Conservation (phyloP, 1,140 invertebrate genomes). For the Drosophila sucinea region DNA sequence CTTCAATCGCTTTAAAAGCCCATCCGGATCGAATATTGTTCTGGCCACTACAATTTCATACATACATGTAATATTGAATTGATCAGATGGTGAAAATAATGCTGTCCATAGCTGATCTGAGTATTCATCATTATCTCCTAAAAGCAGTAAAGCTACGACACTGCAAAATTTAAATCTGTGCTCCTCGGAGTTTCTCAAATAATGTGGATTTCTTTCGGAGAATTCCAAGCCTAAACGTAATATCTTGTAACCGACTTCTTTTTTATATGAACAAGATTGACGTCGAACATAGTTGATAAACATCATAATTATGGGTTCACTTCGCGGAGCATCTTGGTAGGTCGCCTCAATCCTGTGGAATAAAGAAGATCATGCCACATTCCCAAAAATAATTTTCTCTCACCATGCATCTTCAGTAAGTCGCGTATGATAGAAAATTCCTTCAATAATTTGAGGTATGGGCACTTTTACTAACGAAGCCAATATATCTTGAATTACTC, state of each 20-base stretch:
- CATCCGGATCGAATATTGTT: constrained; percentile 24
- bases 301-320: not conserved
- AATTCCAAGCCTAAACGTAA: constrained; percentile 46
- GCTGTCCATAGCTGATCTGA: constrained; percentile 81
- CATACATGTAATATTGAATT: constrained; percentile 87
- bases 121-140: constrained; percentile 36
- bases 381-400: not conserved
- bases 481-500: too few relatives aligned
- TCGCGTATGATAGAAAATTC: constrained; percentile 42
- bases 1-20: constrained; percentile 43
- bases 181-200: constrained; percentile 83
- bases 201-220: constrained; percentile 66
- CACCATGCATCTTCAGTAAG: constrained; percentile 66
- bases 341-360: not conserved
- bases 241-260: constrained; percentile 10
- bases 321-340: not conserved
- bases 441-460: constrained; percentile 15
- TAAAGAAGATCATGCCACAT: too few relatives aligned
- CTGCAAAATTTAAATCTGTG: constrained; percentile 83
- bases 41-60: constrained; percentile 85
- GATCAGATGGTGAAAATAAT: constrained; percentile 85
- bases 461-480: too few relatives aligned
- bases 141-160: constrained; percentile 75
- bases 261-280: not conserved
- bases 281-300: not conserved